phyloP scores from a whole-genome alignment of 2,888 invertebrate species.

The Serripes groenlandicus region DNA sequence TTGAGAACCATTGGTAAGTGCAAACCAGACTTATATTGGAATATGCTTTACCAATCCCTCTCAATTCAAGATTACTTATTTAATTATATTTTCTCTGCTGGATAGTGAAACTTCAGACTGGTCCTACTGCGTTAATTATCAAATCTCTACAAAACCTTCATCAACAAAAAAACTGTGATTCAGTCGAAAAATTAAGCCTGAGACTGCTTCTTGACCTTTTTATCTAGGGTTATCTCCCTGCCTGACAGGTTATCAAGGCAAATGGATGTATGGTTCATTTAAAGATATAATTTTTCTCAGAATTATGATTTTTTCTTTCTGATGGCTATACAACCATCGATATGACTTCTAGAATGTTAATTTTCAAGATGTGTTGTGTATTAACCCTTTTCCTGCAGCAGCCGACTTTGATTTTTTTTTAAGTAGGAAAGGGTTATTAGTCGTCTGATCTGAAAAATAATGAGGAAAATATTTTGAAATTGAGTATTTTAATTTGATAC shows the following conservation, averaged over 20 bases:
- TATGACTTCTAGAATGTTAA: background rate
- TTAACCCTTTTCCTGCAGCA: too few species aligned
- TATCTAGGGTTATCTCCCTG: conserved; percentile 55
- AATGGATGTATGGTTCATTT: conserved; percentile 62
- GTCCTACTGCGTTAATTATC: conserved; percentile 61
- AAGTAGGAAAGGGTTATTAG: too few species aligned
- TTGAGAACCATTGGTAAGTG: too few species aligned
- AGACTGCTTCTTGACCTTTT: conserved; percentile 41
- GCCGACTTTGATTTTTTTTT: too few species aligned
- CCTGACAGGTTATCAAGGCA: conserved; percentile 57
- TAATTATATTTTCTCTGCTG: conserved; percentile 57
- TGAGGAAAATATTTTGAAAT: too few species aligned
- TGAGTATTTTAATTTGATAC: too few species aligned
- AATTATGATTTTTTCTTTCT: conserved; percentile 29
- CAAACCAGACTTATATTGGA: too few species aligned
- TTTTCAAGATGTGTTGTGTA: too few species aligned
- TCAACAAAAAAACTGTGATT: conserved; percentile 47
- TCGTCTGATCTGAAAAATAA: too few species aligned
- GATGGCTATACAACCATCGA: background rate
- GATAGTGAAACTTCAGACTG: conserved; percentile 37
- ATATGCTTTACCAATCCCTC: conserved; percentile 40
- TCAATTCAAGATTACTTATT: conserved; percentile 54
- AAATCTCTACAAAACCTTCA: conserved; percentile 47
- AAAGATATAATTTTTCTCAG: conserved; percentile 39
- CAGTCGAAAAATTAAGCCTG: conserved; percentile 38